Evolutionary conservation across 1,140 invertebrate genomes (phyloP), one percentile per base, ranked within the genome.

Genomic region (Monochamus saltuarius): DNA sequence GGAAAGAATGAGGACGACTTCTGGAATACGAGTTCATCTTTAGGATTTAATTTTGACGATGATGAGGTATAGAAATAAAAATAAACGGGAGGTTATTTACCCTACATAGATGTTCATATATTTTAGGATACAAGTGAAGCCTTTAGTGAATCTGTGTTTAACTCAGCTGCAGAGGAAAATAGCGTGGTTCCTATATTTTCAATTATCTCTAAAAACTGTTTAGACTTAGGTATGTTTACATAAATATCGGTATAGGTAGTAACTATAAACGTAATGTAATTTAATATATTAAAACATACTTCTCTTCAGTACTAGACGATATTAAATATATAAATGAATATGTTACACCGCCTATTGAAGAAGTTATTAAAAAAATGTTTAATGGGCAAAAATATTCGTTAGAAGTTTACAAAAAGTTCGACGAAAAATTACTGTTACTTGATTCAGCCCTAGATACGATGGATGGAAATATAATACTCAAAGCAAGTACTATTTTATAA

Each of bases 31-130:
- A 73, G 69, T 56, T 65, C 61, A n/a, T 64, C 57, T 43, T 65
- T 60, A 38, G 55, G 63, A 43, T 73, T 72, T 43, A 72, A 68
- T 56, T 73, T 74, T 61, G 73, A 74, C 51, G 71, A 73, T 34
- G 71, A 74, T n/a, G 66, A 64, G 52, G 62, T 63, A 59, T 45
- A 51, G 46, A 43, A 1, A 42, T 47, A 14, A 29, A 29, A 29
- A 29, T 3, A 29, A 29, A 29, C n/a, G n/a, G n/a, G n/a, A n/a
- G n/a, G 16, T 11, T 29, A 14, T 58, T 14, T 43, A 8, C 29
- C 22, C n/a, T 13, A 29, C 36, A 58, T 51, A 58, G 14, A 45
- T 55, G 36, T 56, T 49, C 17, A 53, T 50, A 46, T 39, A 46
- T 62, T 66, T 61, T 54, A 68, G 62, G 63, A 64, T 36, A 19